Evolutionary conservation across 2,797 vertebrate species (phyloP).

Genomic region (Falco cherrug): DNA sequence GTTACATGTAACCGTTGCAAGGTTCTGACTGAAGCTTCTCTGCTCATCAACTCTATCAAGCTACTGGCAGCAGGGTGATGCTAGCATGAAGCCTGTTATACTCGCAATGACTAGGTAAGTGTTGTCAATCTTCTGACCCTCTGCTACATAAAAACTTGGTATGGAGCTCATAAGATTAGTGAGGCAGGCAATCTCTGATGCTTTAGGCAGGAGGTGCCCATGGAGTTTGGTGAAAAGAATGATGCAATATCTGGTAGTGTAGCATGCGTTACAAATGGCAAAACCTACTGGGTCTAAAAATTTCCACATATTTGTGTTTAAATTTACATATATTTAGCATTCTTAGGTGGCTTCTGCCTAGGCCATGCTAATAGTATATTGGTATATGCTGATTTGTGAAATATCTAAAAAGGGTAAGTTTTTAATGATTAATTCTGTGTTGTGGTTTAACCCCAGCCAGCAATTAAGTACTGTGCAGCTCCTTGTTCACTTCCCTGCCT

Average conservation of each 20-base stretch:
- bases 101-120: not conserved
- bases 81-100: not conserved
- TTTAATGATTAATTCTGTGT: not conserved
- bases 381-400: not conserved
- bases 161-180: not conserved
- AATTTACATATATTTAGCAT: rapidly evolving
- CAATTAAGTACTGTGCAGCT: no score
- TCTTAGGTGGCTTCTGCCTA: not conserved
- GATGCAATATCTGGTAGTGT: not conserved
- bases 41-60: not conserved
- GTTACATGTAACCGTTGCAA: not conserved
- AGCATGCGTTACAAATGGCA: not conserved
- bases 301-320: not conserved
- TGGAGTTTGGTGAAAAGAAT: not conserved
- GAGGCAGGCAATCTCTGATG: not conserved
- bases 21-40: not conserved
- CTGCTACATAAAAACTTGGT: not conserved
- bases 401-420: not conserved
- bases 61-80: not conserved
- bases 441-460: no score
- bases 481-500: no score
- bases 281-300: not conserved
- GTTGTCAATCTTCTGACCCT: not conserved
- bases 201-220: not conserved
- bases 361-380: not conserved